Evolutionary conservation across 64 coral and sea anemone species (phyloP).

Genomic region (Montipora foliosa): DNA sequence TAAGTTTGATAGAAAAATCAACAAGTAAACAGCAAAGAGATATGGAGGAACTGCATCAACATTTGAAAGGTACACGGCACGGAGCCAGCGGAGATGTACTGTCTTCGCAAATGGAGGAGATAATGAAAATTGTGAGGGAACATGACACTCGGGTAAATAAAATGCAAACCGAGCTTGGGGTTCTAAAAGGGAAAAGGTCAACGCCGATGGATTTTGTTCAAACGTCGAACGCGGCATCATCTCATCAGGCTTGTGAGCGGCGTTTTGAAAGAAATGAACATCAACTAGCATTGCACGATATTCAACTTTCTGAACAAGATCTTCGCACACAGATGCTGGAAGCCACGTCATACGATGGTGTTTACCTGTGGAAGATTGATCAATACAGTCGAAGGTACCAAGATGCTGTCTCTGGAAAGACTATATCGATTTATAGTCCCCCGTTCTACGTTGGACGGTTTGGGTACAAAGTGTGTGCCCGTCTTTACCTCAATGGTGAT

Average conservation of each 20-base stretch:
- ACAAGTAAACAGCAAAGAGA: neutral
- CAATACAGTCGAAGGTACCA: conserved; percentile 61
- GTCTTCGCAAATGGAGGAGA: conserved; percentile 27
- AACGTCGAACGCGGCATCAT: neutral
- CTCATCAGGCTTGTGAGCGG: conserved; percentile 31
- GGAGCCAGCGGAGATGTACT: neutral
- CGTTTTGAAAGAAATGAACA: conserved; percentile 65
- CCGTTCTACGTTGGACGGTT: conserved; percentile 79
- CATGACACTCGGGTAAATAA: neutral
- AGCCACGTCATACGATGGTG: conserved; percentile 69
- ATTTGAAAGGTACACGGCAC: neutral
- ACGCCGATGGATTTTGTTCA: neutral
- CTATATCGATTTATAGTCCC: conserved; percentile 68
- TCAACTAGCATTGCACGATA: conserved; percentile 66
- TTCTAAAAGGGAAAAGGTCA: neutral
- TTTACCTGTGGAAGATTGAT: conserved; percentile 82
- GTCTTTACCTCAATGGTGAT: conserved; percentile 81
- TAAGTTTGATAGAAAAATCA: conserved; percentile 29
- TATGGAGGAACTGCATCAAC: neutral
- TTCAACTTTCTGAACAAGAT: conserved; percentile 80
- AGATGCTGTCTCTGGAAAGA: conserved; percentile 62
- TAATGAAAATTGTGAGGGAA: neutral
- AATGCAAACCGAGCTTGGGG: neutral
- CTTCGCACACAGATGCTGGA: conserved; percentile 74
- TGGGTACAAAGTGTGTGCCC: conserved; percentile 84